Evolutionary conservation across 2,797 vertebrate species (phyloP), one percentile per base, ranked within the genome.

Genomic region (Malacoctenus gilli): DNA sequence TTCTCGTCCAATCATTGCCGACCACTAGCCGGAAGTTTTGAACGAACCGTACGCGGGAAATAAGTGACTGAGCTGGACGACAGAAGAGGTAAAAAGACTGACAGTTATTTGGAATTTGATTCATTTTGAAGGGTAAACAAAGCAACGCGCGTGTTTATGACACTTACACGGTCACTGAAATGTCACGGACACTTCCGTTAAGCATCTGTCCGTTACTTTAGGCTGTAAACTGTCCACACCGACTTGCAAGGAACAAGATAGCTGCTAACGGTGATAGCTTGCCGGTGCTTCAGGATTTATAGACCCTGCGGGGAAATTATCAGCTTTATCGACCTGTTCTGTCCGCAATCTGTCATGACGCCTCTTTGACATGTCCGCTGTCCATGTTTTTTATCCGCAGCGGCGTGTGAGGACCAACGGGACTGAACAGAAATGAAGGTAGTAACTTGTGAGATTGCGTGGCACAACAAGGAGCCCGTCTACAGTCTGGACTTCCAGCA

Each of bases 381-480:
- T n/a, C n/a, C n/a, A n/a, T n/a, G n/a, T n/a, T 25, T 10, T 37
- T 9, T 8, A 13, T 11, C 14, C 1, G 36, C 8, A 4, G 2
- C 51, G 16, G 18, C 49, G 4, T 2, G 30, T 16, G 19, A 35
- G 23, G 15, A 3, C 15, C n/a, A 39, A n/a, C n/a, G n/a, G n/a
- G n/a, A n/a, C 5, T 44, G 3, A 53, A 13, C 15, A 23, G 58
- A 65, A 18, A 99, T 99, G 97, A 99, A 98, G 87, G 94, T 99
- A 47, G 93, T 96, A 66, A 99, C 97, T 0, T 97, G 96, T 85
- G 97, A 99, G 59, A 99, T 99, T 19, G 95, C 93, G 0, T 99
- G 97, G 97, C 97, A 99, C 68, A 99, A 98, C 72, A 98, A 96
- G 73, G 96, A 99, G 79, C 97, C 97, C 0, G 93, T 99, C 10